These are phyloP conservation scores for Varanus komodoensis DNA, from an alignment of 2,113 vertebrate genomes.

Conservation along the genomic window DNA sequence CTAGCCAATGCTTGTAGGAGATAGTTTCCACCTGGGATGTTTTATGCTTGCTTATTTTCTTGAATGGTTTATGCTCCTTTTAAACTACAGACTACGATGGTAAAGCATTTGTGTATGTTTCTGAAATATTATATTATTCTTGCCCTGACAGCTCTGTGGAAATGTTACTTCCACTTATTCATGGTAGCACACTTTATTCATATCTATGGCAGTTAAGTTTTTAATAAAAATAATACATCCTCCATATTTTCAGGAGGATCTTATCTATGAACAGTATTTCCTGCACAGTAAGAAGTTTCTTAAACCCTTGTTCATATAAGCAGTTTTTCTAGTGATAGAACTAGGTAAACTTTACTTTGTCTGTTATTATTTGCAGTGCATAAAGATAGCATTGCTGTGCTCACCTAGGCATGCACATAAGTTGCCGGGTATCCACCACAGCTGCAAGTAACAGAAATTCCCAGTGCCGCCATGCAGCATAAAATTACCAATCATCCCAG, in stretches of 20 bases:
- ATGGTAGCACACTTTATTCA: slow-evolving; percentile 49
- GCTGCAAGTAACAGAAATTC: not conserved
- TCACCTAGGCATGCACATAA: not conserved
- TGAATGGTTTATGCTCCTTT: slow-evolving; percentile 54
- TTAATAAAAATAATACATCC: slow-evolving; percentile 1
- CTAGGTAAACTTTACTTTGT: not conserved
- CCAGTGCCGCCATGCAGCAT: not conserved
- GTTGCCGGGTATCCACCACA: not conserved
- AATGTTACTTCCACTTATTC: slow-evolving; percentile 57
- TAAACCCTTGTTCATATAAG: not conserved
- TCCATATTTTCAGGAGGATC: slow-evolving; percentile 38
- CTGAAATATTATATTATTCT: slow-evolving; percentile 47
- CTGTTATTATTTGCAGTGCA: not conserved
- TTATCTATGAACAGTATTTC: slow-evolving; percentile 28
- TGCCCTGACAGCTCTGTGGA: slow-evolving; percentile 48
- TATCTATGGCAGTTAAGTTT: slow-evolving; percentile 26
- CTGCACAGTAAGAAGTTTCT: slow-evolving; percentile 13
- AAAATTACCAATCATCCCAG: not conserved
- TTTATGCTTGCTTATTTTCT: slow-evolving; percentile 50
- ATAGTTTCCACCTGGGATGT: slow-evolving; percentile 16
- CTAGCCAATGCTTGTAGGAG: not conserved
- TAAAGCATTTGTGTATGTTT: slow-evolving; percentile 35
- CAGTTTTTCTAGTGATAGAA: not conserved
- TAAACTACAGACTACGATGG: slow-evolving; percentile 53
- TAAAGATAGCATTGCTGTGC: not conserved